Base-by-base conservation (phyloP, 1,140 invertebrate genomes). In the Steinernema feltiae region DNA sequence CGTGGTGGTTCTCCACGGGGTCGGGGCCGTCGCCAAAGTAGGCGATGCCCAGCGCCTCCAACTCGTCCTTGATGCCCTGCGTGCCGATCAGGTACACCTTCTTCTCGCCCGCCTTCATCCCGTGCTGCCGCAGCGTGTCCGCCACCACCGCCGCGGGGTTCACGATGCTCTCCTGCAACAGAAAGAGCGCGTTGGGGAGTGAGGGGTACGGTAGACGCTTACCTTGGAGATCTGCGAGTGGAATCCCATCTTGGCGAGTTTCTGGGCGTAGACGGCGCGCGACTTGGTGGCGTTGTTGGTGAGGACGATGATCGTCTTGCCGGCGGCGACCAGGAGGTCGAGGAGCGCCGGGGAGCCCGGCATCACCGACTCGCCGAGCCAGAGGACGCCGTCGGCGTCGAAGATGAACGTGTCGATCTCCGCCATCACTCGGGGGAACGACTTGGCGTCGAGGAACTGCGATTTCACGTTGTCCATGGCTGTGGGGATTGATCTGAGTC, bases 1-100 rank as follows among this genome's bases (percentile, higher is more conserved):
- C 82, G 15, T 74, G 76, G 41, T 82, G 80, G 32, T 75, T 74
- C 32, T 82, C 77, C 46, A 82, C 72, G 41, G 79, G 72, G 70
- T 84, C 84, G 48, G 74, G 72, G n/a, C 87, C 88, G 73, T 82
- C 72, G 1, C 88, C 88, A 75, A 87, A 83, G 72, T 82, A 77
- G 30, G 81, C 78, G 30, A 88, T 83, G n/a, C 82, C 84, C 18
- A 84, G 31, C 32, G 86, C 73, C 41, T 82, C 79, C 63, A 88
- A 76, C 79, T 88, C 88, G 48, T 86, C 81, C 21, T 80, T 77
- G 73, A 88, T 82, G 0, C 87, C 88, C 70, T 81, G 80, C 69
- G 79, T 79, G 1, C 87, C 87, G 27, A 85, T 86, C 30, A 85
- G 32, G 70, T 84, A 85, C n/a, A 85, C 83, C 31, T 85, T 85